These are phyloP conservation scores for Poecilobothrus nobilitatus DNA, from an alignment of 2,888 invertebrate genomes.

Conservation along the genomic window DNA sequence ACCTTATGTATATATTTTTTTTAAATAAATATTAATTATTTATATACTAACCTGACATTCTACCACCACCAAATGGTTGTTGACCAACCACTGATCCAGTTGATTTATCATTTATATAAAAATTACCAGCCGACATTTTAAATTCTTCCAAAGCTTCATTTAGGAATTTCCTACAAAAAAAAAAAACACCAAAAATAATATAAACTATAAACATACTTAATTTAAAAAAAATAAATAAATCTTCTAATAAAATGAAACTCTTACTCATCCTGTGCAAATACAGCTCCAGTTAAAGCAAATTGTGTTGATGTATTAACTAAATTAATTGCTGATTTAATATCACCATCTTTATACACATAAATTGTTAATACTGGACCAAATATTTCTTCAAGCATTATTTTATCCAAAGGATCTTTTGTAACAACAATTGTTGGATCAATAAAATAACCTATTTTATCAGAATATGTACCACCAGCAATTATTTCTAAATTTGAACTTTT, in stretches of 20 bases:
- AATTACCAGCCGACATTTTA: slow-evolving; percentile 90
- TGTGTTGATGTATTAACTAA: slow-evolving; percentile 73
- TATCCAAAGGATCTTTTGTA: slow-evolving; percentile 73
- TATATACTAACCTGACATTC: slow-evolving; percentile 74
- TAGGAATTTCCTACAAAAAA: background rate
- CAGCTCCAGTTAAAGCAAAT: slow-evolving; percentile 91
- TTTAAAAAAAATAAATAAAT: background rate
- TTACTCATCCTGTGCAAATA: slow-evolving; percentile 79
- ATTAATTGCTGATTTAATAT: slow-evolving; percentile 58
- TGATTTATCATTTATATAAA: slow-evolving; percentile 97
- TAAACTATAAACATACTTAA: background rate
- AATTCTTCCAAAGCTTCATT: background rate
- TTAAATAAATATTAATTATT: too few relatives aligned
- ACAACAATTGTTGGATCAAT: slow-evolving; percentile 91
- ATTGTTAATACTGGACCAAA: slow-evolving; percentile 90
- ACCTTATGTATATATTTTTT: too few relatives aligned
- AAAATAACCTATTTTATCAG: slow-evolving; percentile 81
- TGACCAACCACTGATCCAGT: slow-evolving; percentile 98
- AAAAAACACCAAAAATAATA: background rate
- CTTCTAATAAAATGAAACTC: too few relatives aligned
- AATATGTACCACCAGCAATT: slow-evolving; percentile 80
- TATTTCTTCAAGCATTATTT: slow-evolving; percentile 88
- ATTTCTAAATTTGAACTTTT: slow-evolving; percentile 60
- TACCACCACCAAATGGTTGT: slow-evolving; percentile 96
- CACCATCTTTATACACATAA: slow-evolving; percentile 78